These are phyloP conservation scores for Sphaerodactylus townsendi DNA, from an alignment of 2,113 vertebrate species.

Conservation along the genomic window DNA sequence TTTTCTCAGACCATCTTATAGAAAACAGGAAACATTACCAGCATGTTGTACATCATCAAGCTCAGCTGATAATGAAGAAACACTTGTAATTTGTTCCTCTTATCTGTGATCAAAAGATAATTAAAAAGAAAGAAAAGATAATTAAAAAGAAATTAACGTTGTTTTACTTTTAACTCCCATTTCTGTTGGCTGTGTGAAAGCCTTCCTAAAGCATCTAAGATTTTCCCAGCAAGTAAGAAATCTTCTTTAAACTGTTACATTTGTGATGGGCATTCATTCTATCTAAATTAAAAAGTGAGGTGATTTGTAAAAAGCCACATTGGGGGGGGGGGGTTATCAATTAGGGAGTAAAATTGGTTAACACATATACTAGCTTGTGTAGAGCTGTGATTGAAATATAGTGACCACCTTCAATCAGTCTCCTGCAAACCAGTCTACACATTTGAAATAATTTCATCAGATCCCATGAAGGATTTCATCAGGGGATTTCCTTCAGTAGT, in stretches of 20 bases:
- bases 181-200: slow-evolving; percentile 56
- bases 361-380: slow-evolving; percentile 13
- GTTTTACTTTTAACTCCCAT: slow-evolving; percentile 63
- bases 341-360: slow-evolving; percentile 41
- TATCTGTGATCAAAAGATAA: slow-evolving; percentile 75
- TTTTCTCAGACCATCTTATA: slow-evolving; percentile 42
- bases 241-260: slow-evolving; percentile 59
- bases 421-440: neutral
- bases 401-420: neutral
- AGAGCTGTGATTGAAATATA: slow-evolving; percentile 4
- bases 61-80: slow-evolving; percentile 66
- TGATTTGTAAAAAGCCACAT: slow-evolving; percentile 41
- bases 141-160: slow-evolving; percentile 72
- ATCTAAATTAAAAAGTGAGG: slow-evolving; percentile 56
- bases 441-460: neutral
- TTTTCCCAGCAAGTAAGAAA: slow-evolving; percentile 57
- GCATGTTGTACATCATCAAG: slow-evolving; percentile 59
- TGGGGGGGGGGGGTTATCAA: slow-evolving; percentile 23
- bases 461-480: too few relatives aligned
- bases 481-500: too few relatives aligned
- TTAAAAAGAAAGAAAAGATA: slow-evolving; percentile 73
- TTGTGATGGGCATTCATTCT: slow-evolving; percentile 59
- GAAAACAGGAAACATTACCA: slow-evolving; percentile 53
- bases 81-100: slow-evolving; percentile 65
- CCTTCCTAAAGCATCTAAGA: slow-evolving; percentile 43